Conservation (phyloP, 2,797 vertebrate species). For the Pithecia hirsuta region DNA sequence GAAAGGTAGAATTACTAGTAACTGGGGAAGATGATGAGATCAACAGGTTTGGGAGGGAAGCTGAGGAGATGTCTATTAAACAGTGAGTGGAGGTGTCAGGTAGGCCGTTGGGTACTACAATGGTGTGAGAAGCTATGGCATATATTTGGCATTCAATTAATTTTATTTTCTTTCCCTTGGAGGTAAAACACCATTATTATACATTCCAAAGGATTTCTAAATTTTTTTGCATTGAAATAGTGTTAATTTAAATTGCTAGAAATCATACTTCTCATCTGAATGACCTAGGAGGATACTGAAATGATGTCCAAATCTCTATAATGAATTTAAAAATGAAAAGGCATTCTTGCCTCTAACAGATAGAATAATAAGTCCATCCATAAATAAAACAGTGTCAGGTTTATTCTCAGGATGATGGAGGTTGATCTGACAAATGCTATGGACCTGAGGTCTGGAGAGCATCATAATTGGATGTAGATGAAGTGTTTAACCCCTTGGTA, state of each 20-base stretch:
- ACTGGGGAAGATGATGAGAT: background rate
- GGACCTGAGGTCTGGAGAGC: background rate
- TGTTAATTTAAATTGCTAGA: background rate
- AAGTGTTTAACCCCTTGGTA: background rate
- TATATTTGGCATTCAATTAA: background rate
- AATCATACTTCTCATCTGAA: slow-evolving; percentile 1
- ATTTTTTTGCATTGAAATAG: background rate
- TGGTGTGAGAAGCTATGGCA: background rate
- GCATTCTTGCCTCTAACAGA: background rate
- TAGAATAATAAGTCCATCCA: background rate
- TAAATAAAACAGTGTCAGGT: slow-evolving; percentile 5
- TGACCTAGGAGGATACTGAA: background rate
- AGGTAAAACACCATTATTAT: background rate
- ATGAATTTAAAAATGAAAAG: slow-evolving; percentile 40
- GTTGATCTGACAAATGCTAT: background rate
- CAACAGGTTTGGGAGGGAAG: background rate
- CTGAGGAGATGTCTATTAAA: background rate
- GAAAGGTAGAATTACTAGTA: background rate
- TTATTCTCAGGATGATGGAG: background rate
- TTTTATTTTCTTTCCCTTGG: background rate
- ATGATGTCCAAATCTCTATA: background rate
- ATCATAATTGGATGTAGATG: background rate
- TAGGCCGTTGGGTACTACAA: background rate
- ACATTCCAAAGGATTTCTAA: background rate
- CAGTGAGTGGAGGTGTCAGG: background rate